phyloP scores from a whole-genome alignment of 2,797 vertebrate genomes.

The Melopsittacus undulatus region DNA sequence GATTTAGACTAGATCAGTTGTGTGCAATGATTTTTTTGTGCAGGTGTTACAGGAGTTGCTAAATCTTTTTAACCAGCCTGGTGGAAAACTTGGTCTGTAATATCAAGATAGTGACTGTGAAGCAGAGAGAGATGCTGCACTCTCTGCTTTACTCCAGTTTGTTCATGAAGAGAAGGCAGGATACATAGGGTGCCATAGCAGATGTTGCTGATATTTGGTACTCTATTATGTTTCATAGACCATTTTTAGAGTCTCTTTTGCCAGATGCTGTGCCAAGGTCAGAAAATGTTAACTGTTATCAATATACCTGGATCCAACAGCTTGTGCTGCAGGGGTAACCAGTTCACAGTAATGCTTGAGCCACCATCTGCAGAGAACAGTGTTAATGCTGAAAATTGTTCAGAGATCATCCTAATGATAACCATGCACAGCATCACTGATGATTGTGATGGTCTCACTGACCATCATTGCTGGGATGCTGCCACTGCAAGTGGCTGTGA shows the following conservation, averaged over 20 bases:
- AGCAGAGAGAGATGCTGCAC: not conserved
- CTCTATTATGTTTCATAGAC: not conserved
- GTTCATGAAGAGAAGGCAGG: not conserved
- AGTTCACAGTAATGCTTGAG: not conserved
- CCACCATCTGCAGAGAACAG: not conserved
- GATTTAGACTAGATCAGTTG: not conserved
- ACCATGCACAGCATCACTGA: not conserved
- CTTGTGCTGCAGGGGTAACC: not conserved
- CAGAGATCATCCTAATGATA: not conserved
- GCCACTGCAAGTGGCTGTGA: not conserved
- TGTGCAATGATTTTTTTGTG: not conserved
- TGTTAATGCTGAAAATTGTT: not conserved
- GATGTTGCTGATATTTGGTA: not conserved
- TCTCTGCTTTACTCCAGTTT: not conserved
- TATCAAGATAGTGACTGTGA: not conserved
- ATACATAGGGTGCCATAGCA: not conserved
- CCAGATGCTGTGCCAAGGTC: not conserved
- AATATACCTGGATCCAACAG: rapidly evolving
- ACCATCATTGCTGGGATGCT: not conserved
- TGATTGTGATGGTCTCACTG: not conserved
- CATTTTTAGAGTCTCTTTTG: not conserved
- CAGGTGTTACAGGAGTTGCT: not conserved
- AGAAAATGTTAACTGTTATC: not conserved
- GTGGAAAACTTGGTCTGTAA: not conserved
- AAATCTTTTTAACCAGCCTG: not conserved